phyloP scores from a whole-genome alignment of 1,140 invertebrate species.

The Frieseomelitta varia region DNA sequence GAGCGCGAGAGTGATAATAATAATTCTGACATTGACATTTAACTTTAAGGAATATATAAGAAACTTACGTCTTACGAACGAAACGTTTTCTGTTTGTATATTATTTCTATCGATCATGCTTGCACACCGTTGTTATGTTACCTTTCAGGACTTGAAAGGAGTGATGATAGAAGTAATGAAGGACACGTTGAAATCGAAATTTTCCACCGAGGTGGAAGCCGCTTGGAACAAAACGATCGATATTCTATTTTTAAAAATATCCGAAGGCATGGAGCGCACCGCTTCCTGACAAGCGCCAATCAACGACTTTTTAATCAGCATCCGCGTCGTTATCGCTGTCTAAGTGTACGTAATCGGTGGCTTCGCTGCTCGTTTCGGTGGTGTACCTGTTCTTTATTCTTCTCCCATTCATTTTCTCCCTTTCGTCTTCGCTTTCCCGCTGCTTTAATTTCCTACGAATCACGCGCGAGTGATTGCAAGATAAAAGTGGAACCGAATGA shows the following conservation, averaged over 20 bases:
- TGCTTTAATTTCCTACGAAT: constrained; percentile 19
- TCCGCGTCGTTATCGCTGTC: constrained; percentile 6
- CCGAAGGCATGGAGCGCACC: not conserved
- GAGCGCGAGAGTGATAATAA: too few relatives aligned
- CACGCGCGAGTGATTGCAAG: not conserved
- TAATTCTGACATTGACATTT: not conserved
- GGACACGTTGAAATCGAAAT: constrained; percentile 72
- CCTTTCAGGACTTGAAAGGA: constrained; percentile 79
- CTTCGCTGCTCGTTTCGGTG: not conserved
- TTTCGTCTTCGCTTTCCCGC: not conserved
- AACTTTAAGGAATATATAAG: not conserved
- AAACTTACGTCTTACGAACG: not conserved
- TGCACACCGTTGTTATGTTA: not conserved
- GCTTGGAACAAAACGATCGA: constrained; percentile 82
- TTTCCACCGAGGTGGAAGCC: constrained; percentile 76
- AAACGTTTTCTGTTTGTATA: not conserved
- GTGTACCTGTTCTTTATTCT: not conserved
- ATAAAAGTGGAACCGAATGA: not conserved
- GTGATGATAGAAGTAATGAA: constrained; percentile 77
- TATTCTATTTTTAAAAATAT: constrained; percentile 58
- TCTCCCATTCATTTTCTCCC: too few relatives aligned
- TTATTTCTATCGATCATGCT: not conserved
- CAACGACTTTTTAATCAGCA: not conserved
- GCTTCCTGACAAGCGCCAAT: not conserved
- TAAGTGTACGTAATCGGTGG: not conserved